These are phyloP conservation scores for Cetoscarus ocellatus DNA, from an alignment of 2,797 vertebrate species.

Conservation along the genomic window DNA sequence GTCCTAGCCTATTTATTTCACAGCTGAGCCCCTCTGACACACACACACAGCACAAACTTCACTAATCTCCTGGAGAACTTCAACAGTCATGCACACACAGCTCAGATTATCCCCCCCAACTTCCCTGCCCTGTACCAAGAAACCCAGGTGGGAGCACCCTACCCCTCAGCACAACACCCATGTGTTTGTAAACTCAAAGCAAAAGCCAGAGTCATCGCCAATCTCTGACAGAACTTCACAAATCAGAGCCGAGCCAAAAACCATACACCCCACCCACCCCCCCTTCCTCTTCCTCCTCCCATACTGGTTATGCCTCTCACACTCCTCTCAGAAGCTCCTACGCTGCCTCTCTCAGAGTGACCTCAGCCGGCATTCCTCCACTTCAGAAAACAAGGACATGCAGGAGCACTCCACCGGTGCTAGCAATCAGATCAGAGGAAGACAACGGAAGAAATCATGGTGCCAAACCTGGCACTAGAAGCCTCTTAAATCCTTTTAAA, in stretches of 20 bases:
- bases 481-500: conserved; percentile 48
- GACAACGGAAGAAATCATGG: conserved; percentile 35
- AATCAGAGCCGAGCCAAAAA: conserved; percentile 53
- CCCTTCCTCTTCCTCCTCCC: conserved; percentile 22
- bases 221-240: conserved; percentile 54
- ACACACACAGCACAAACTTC: conserved; percentile 33
- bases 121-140: conserved; percentile 17
- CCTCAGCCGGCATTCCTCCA: conserved; percentile 76
- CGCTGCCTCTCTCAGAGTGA: conserved; percentile 58
- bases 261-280: conserved; percentile 38
- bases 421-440: conserved; percentile 48
- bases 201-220: conserved; percentile 38
- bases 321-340: conserved; percentile 50
- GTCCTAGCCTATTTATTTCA: conserved; percentile 84
- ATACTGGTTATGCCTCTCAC: conserved; percentile 47
- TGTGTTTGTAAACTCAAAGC: conserved; percentile 49
- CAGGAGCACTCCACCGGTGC: conserved; percentile 47
- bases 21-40: conserved; percentile 53
- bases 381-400: conserved; percentile 77
- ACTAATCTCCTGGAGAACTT: conserved; percentile 52
- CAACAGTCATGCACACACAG: conserved; percentile 31
- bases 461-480: conserved; percentile 35
- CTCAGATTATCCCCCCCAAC: conserved; percentile 41
- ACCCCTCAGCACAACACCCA: conserved; percentile 39
- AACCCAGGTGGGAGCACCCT: conserved; percentile 13